These are phyloP conservation scores for Ophion ellenae DNA, from an alignment of 2,888 invertebrate genomes.

Conservation along the genomic window DNA sequence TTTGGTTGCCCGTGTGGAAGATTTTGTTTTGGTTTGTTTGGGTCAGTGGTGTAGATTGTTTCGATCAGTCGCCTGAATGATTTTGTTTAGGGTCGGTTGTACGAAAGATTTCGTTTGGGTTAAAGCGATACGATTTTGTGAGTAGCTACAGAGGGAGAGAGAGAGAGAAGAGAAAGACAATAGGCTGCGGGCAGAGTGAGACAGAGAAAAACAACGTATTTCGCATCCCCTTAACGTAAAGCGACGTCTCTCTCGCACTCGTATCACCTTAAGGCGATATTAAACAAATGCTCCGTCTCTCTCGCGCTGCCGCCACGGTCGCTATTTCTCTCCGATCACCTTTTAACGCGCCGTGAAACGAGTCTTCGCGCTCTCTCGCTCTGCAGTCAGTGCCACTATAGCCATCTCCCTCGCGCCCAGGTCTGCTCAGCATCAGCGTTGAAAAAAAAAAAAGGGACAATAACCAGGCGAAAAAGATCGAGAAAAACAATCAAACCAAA, in stretches of 20 bases:
- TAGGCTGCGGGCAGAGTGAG: not conserved
- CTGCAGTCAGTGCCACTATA: not conserved
- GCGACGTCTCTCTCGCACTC: not conserved
- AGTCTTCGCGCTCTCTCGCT: not conserved
- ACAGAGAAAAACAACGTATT: not conserved
- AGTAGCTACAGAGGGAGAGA: not conserved
- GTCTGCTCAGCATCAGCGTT: not conserved
- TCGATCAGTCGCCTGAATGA: not conserved
- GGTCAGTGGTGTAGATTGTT: not conserved
- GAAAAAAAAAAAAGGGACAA: not conserved
- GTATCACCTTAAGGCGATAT: not conserved
- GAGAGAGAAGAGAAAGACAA: not conserved
- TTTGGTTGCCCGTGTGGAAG: too few species aligned
- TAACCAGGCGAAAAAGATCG: not conserved
- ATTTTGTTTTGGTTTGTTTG: not conserved
- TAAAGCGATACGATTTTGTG: not conserved
- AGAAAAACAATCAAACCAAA: not conserved
- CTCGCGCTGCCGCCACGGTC: not conserved
- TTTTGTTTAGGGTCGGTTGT: not conserved
- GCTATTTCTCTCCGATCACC: not conserved
- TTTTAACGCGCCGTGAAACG: not conserved
- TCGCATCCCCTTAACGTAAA: not conserved
- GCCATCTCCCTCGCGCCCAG: not conserved
- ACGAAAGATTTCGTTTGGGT: not conserved
- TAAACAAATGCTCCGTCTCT: not conserved